Conservation (phyloP, 2,888 invertebrate species). For the Biston betularia region DNA sequence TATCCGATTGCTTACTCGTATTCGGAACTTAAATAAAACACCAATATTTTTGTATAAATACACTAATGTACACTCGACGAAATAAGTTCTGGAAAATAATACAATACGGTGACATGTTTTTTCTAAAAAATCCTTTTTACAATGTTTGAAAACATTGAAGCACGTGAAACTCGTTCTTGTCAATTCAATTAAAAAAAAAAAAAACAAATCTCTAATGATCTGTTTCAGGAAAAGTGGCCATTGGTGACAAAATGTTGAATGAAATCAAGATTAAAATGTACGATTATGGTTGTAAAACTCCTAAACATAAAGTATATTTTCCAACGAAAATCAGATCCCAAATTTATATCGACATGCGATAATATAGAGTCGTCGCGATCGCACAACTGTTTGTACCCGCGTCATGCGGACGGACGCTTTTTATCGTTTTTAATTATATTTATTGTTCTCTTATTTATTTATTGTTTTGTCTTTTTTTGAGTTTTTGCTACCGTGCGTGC, state of each 20-base stretch:
- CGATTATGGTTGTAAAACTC: slow-evolving; percentile 56
- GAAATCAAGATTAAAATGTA: slow-evolving; percentile 49
- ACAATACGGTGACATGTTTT: too few relatives aligned
- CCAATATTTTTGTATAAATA: too few relatives aligned
- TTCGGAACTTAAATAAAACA: too few relatives aligned
- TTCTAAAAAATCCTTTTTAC: neutral
- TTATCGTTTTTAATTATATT: slow-evolving; percentile 85
- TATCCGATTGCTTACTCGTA: too few relatives aligned
- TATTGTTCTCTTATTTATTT: slow-evolving; percentile 85
- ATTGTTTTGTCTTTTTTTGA: slow-evolving; percentile 72
- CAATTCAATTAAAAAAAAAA: slow-evolving; percentile 38
- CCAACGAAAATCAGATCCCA: slow-evolving; percentile 49
- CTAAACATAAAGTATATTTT: slow-evolving; percentile 54
- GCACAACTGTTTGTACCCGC: slow-evolving; percentile 77
- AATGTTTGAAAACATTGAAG: neutral
- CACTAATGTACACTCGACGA: too few relatives aligned
- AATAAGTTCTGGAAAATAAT: too few relatives aligned
- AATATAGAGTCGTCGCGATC: slow-evolving; percentile 77
- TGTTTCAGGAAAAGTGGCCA: slow-evolving; percentile 69
- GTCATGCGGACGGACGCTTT: slow-evolving; percentile 81
- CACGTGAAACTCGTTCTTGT: neutral
- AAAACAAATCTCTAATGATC: slow-evolving; percentile 71
- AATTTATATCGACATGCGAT: slow-evolving; percentile 58
- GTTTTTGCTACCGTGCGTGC: slow-evolving; percentile 77
- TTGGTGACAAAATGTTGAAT: slow-evolving; percentile 80